These are phyloP conservation scores for Saccostrea cuccullata DNA, from an alignment of 1,140 invertebrate species.

Conservation along the genomic window DNA sequence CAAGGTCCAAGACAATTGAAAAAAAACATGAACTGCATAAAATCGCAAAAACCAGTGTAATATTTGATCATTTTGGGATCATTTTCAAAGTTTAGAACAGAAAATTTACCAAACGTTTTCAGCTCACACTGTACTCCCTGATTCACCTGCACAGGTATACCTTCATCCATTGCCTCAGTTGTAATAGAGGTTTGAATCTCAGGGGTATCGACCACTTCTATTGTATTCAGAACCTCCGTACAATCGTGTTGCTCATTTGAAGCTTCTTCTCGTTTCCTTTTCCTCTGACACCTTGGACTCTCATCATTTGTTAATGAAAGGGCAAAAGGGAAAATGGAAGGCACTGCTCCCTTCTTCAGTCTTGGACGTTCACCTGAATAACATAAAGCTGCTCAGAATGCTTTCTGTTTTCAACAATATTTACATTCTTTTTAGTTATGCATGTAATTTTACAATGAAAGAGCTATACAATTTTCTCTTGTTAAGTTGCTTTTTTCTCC, in stretches of 20 bases:
- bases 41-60: constrained; percentile 34
- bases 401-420: too few relatives aligned
- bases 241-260: not conserved
- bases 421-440: too few relatives aligned
- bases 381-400: too few relatives aligned
- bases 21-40: constrained; percentile 55
- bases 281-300: not conserved
- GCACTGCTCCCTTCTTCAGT: too few relatives aligned
- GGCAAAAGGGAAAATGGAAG: too few relatives aligned
- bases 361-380: too few relatives aligned
- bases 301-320: too few relatives aligned
- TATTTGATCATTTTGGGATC: not conserved
- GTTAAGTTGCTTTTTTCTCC: too few relatives aligned
- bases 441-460: too few relatives aligned
- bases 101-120: constrained; percentile 1
- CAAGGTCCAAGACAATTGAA: constrained; percentile 28
- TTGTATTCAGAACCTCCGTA: not conserved
- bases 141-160: not conserved
- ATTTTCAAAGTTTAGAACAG: constrained; percentile 28
- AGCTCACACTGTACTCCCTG: not conserved
- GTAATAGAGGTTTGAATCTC: not conserved
- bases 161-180: not conserved
- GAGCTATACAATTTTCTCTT: too few relatives aligned
- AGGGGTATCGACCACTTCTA: not conserved
- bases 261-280: not conserved